Evolutionary conservation across 2,113 vertebrate genomes (phyloP), one percentile per base, ranked within the genome.

Genomic region (Toxostoma redivivum): DNA sequence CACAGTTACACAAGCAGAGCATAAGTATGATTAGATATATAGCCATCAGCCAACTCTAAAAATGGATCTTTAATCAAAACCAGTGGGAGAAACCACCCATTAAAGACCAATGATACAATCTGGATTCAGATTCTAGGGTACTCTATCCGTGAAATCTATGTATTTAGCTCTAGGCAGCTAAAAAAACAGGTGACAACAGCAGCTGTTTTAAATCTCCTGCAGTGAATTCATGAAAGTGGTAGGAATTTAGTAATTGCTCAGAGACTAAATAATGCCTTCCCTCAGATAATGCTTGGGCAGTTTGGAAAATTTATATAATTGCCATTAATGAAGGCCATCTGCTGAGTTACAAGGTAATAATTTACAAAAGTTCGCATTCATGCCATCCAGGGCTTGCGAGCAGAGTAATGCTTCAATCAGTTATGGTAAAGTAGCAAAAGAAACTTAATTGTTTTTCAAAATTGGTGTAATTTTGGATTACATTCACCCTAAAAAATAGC

Each of bases 181-280:
- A 86, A 92, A 88, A 79, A 88, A 30, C 51, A 74, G 48, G 82
- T 61, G 61, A 82, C 82, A 73, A 66, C 11, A 94, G 77, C 96
- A 97, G 97, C 92, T 97, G 94, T 76, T 97, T 92, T 83, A 73
- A 73, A 88, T 66, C 86, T 96, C 91, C 67, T 69, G 28, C n/a
- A 77, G 94, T 72, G 88, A 97, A 97, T 94, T 89, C 90, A 92
- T 60, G 45, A 70, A 97, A 96, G 92, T 92, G 35, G 27, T 56
- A 53, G 45, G 50, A 44, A 83, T 70, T 71, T 70, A 62, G 74
- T 67, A 96, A 96, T 66, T 82, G 56, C 37, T 90, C 45, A 82
- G 38, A 91, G 78, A 77, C 80, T 95, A 92, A 74, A 86, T 66
- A 94, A 90, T 92, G 74, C 73, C 65, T 96, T 95, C 95, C 86